These are phyloP conservation scores for Parauchenoglanis punctatus DNA, from an alignment of 2,797 vertebrate species.

Conservation along the genomic window DNA sequence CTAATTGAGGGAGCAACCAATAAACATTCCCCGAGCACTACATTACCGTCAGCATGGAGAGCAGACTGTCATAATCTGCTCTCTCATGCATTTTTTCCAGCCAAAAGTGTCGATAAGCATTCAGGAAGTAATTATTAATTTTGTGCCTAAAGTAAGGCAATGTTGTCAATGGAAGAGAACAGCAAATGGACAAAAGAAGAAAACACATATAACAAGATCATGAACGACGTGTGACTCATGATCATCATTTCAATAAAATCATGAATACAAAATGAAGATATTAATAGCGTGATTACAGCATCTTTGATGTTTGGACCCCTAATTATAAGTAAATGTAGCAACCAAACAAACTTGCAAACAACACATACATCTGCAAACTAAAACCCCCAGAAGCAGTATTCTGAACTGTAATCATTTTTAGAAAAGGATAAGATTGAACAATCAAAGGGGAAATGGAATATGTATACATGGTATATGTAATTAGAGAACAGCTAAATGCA, in stretches of 20 bases:
- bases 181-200: slow-evolving; percentile 19
- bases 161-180: slow-evolving; percentile 73
- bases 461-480: neutral
- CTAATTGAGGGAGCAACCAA: slow-evolving; percentile 47
- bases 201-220: slow-evolving; percentile 56
- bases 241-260: slow-evolving; percentile 43
- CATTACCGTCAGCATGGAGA: slow-evolving; percentile 96
- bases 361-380: neutral
- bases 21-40: slow-evolving; percentile 77
- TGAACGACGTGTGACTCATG: neutral
- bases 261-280: slow-evolving; percentile 2
- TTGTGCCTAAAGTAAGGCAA: slow-evolving; percentile 93
- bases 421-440: neutral
- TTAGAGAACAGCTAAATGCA: neutral
- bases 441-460: neutral
- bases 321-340: neutral
- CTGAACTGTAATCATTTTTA: neutral
- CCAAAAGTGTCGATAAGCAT: slow-evolving; percentile 92
- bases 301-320: neutral
- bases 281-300: neutral
- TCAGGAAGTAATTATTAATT: slow-evolving; percentile 99
- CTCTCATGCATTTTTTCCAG: slow-evolving; percentile 97
- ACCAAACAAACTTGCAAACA: neutral
- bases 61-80: slow-evolving; percentile 95
- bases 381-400: neutral